Evolutionary conservation across 1,140 invertebrate species (phyloP).

Genomic region (Acromyrmex charruanus): DNA sequence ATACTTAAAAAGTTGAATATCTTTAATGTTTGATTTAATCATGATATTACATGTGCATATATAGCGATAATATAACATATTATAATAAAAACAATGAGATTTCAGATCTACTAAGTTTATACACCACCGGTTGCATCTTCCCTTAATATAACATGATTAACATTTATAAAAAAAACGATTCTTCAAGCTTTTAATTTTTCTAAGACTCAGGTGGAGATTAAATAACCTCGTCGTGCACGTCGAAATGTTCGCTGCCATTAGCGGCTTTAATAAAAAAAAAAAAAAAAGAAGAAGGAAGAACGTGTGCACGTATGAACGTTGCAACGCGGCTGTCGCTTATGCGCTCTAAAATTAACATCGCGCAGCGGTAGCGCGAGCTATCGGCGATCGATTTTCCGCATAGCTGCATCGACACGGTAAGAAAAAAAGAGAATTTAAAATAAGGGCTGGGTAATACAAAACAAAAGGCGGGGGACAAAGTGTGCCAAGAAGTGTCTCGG

Average conservation of each 20-base stretch:
- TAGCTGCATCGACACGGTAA: constrained; percentile 60
- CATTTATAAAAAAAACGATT: not conserved
- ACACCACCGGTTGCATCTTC: not conserved
- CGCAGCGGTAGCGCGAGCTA: constrained; percentile 46
- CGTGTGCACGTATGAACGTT: constrained; percentile 28
- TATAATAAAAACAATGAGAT: not conserved
- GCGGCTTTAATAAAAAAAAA: constrained; percentile 54
- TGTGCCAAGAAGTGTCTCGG: constrained; percentile 63
- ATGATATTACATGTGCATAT: too few species aligned
- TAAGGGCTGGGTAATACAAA: constrained; percentile 60
- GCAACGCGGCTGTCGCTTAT: constrained; percentile 42
- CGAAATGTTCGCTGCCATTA: constrained; percentile 45
- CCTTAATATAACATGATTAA: not conserved
- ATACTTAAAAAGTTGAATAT: not conserved
- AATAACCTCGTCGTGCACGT: constrained; percentile 53
- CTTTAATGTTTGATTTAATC: not conserved
- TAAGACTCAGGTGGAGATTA: constrained; percentile 13
- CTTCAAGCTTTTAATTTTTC: constrained; percentile 21
- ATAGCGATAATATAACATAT: not conserved
- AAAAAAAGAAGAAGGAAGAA: constrained; percentile 50
- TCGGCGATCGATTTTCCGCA: constrained; percentile 64
- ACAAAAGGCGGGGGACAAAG: constrained; percentile 65
- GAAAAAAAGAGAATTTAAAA: constrained; percentile 63
- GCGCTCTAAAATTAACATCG: constrained; percentile 65
- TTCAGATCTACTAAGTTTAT: not conserved